These are phyloP conservation scores for Aselliscus stoliczkanus DNA, from an alignment of 2,797 vertebrate genomes.

Conservation along the genomic window DNA sequence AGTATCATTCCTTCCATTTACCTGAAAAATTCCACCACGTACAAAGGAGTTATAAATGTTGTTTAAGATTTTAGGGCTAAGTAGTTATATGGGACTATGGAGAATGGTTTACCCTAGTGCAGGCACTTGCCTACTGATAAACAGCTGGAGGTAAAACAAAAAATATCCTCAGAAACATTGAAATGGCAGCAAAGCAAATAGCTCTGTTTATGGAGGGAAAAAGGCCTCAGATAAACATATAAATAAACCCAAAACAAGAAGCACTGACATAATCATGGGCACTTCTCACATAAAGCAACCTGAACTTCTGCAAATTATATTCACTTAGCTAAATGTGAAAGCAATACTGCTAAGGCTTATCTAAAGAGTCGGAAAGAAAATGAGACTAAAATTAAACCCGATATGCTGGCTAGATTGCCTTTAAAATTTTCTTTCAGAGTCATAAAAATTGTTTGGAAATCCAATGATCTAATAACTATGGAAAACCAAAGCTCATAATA, in stretches of 20 bases:
- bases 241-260: constrained; percentile 29
- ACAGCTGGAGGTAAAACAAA: background rate
- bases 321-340: background rate
- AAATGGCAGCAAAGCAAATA: constrained; percentile 24
- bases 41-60: background rate
- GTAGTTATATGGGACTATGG: background rate
- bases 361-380: constrained; percentile 18
- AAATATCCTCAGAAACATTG: background rate
- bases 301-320: constrained; percentile 31
- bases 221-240: constrained; percentile 35
- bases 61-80: constrained; percentile 9
- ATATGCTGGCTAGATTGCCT: background rate
- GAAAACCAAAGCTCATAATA: background rate
- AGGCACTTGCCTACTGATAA: background rate
- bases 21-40: background rate
- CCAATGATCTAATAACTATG: background rate
- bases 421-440: constrained; percentile 21
- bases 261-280: background rate
- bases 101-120: background rate
- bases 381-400: constrained; percentile 30
- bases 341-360: background rate
- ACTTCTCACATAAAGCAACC: background rate
- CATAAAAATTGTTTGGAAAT: constrained; percentile 50
- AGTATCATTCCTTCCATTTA: background rate
- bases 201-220: constrained; percentile 9